Evolutionary conservation across 2,113 vertebrate species (phyloP).

Genomic region (Grammomys dolichurus): DNA sequence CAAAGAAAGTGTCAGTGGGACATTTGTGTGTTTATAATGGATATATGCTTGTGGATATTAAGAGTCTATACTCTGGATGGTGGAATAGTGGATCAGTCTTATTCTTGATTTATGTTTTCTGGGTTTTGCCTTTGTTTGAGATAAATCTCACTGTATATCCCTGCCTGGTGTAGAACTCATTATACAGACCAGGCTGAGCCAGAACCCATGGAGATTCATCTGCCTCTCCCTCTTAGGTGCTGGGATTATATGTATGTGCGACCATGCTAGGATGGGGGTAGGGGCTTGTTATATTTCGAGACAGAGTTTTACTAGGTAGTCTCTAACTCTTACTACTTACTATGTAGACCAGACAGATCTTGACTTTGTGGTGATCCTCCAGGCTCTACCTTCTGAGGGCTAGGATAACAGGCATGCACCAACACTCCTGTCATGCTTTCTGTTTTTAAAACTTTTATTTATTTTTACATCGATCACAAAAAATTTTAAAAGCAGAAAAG

Average conservation of each 20-base stretch:
- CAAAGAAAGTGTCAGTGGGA: not conserved
- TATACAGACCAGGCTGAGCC: not conserved
- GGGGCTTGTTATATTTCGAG: not conserved
- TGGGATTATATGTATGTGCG: not conserved
- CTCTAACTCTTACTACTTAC: not conserved
- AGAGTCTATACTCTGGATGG: not conserved
- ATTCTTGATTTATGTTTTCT: constrained; percentile 40
- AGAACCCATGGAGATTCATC: too few relatives aligned
- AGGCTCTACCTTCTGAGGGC: not conserved
- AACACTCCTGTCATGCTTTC: not conserved
- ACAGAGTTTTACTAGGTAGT: not conserved
- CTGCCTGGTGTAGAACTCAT: not conserved
- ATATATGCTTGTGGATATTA: constrained; percentile 2
- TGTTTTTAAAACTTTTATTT: constrained; percentile 17
- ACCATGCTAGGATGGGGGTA: not conserved
- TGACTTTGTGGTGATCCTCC: not conserved
- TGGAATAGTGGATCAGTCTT: constrained; percentile 30
- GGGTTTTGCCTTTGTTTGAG: not conserved
- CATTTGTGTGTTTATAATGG: not conserved
- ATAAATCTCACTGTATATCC: not conserved
- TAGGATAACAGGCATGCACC: not conserved
- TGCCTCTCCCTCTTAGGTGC: not conserved
- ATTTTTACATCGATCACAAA: constrained; percentile 29
- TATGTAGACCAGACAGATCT: not conserved
- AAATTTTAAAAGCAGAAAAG: constrained; percentile 44